Percentiles rank a stretch among this genome's conserved stretches.
phyloP scores from a whole-genome alignment of 1,140 invertebrate genomes.

The Eurytemora carolleeae region DNA sequence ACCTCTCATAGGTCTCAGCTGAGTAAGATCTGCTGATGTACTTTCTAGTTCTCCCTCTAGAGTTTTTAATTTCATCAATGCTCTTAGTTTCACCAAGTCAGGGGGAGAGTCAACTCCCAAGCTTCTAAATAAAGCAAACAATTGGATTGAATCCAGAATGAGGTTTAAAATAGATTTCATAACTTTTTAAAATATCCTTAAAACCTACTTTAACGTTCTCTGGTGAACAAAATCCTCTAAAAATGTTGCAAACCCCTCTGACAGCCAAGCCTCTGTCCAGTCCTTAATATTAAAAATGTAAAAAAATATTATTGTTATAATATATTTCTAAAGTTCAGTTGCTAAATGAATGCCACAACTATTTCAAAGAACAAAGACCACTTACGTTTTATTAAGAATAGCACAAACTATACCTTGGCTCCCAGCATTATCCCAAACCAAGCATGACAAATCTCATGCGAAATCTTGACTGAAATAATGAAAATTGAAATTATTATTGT shows the following conservation, averaged over 20 bases:
- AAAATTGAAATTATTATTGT: slow-evolving; percentile 22
- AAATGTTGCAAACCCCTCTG: slow-evolving; percentile 30
- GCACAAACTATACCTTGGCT: background rate
- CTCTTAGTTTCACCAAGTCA: slow-evolving; percentile 21
- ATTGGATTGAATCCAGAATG: no score
- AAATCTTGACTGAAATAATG: background rate
- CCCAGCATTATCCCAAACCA: background rate
- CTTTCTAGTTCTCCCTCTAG: slow-evolving; percentile 25
- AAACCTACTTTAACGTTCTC: slow-evolving; percentile 18
- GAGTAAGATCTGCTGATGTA: slow-evolving; percentile 24
- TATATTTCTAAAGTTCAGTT: no score
- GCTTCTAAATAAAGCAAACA: no score
- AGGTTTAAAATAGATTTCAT: no score
- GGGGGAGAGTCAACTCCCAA: slow-evolving; percentile 4
- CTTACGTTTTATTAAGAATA: background rate
- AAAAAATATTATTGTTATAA: slow-evolving; percentile 29
- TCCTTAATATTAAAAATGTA: slow-evolving; percentile 27
- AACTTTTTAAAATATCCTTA: slow-evolving; percentile 5
- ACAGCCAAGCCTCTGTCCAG: slow-evolving; percentile 33
- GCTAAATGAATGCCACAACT: no score
- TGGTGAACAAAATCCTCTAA: slow-evolving; percentile 26
- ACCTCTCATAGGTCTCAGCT: slow-evolving; percentile 19
- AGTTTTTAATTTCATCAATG: slow-evolving; percentile 22
- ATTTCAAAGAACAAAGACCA: no score
- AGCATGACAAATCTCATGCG: background rate